Conservation (phyloP, 2,113 vertebrate genomes). For the Tapirus terrestris region DNA sequence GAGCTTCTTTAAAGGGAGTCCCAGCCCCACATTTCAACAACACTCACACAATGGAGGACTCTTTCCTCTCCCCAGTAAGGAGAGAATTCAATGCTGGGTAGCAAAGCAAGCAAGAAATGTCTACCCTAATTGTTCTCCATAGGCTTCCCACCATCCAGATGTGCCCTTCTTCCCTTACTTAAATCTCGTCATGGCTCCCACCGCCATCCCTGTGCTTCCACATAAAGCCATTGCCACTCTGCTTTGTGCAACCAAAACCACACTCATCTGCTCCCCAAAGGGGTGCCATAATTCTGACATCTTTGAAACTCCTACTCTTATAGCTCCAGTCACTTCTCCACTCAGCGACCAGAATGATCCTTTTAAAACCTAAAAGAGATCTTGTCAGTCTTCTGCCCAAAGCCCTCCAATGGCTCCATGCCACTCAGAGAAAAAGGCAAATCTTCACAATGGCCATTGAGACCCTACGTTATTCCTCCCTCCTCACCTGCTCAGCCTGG, state of each 20-base stretch:
- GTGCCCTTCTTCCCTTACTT: neutral
- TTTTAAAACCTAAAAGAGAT: neutral
- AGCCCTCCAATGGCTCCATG: neutral
- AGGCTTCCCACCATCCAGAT: neutral
- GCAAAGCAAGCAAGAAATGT: neutral
- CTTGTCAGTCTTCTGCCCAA: neutral
- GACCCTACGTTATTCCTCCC: neutral
- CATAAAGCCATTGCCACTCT: neutral
- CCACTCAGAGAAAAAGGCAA: neutral
- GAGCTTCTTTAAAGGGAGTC: neutral
- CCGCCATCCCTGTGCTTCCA: neutral
- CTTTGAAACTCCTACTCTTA: neutral
- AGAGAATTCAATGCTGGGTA: neutral
- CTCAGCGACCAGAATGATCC: neutral
- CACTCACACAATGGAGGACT: neutral
- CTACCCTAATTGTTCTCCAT: neutral
- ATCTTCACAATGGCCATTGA: neutral
- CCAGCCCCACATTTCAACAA: neutral
- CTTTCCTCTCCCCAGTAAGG: too few relatives aligned
- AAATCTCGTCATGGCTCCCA: neutral
- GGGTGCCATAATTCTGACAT: neutral
- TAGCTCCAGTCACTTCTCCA: neutral
- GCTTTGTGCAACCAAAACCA: neutral
- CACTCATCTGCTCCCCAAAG: fast-evolving
- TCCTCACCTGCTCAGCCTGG: neutral